Evolutionary conservation across 2,113 vertebrate species (phyloP).

Genomic region (Chionomys nivalis): DNA sequence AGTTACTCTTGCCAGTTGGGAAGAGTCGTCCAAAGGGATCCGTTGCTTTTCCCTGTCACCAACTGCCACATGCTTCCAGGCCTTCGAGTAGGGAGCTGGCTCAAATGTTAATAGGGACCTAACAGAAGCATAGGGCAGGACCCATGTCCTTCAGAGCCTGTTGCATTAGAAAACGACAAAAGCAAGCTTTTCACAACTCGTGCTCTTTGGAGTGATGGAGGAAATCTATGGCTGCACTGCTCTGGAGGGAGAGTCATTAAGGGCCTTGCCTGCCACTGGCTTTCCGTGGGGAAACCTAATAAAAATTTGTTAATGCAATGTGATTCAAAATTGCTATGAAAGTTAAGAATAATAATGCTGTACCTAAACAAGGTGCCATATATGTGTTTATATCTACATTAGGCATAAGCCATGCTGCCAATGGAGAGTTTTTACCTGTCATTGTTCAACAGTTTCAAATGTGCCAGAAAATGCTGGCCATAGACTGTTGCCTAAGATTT

Average conservation of each 20-base stretch:
- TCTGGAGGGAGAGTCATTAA: constrained; percentile 74
- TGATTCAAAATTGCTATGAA: constrained; percentile 78
- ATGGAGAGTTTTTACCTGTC: constrained; percentile 79
- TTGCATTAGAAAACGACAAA: constrained; percentile 63
- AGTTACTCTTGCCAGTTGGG: neutral
- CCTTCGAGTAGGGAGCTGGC: neutral
- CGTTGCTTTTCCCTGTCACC: neutral
- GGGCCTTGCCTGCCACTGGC: constrained; percentile 69
- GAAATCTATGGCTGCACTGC: constrained; percentile 67
- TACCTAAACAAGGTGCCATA: constrained; percentile 80
- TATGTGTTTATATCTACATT: constrained; percentile 81
- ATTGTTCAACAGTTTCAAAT: constrained; percentile 83
- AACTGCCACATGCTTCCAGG: neutral
- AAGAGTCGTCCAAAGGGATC: constrained; percentile 4
- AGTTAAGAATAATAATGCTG: constrained; percentile 77
- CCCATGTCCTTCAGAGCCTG: constrained; percentile 45
- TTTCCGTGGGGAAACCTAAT: constrained; percentile 77
- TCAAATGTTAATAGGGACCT: accelerated
- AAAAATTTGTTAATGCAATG: constrained; percentile 82
- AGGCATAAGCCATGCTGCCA: constrained; percentile 63
- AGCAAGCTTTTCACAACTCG: constrained; percentile 61
- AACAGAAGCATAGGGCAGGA: neutral
- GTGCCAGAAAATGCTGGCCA: constrained; percentile 81
- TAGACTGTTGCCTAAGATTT: constrained; percentile 76
- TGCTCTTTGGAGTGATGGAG: constrained; percentile 72